Conservation (phyloP, 2,797 vertebrate species). For the Xerus rutilus region DNA sequence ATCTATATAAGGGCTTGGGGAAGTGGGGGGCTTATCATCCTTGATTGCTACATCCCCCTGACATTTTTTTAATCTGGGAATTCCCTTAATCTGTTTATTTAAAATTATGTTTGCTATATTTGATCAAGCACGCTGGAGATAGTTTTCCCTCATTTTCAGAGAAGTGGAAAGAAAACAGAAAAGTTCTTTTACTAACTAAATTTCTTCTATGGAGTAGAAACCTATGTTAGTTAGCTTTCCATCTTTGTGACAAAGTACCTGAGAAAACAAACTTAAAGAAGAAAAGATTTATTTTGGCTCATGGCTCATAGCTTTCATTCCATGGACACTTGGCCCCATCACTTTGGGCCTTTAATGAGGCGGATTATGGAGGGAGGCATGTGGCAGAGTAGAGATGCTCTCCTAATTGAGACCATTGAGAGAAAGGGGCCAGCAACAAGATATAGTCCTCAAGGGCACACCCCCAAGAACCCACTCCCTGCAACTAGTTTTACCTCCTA, state of each 20-base stretch:
- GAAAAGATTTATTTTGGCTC: neutral
- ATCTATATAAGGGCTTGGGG: neutral
- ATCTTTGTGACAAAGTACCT: neutral
- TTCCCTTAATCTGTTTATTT: conserved; percentile 31
- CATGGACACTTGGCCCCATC: neutral
- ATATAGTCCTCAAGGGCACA: no score
- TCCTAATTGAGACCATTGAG: no score
- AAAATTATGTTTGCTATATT: neutral
- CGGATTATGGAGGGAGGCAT: no score
- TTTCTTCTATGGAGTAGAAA: neutral
- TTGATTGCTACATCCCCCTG: neutral
- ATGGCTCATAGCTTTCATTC: neutral
- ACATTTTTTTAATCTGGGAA: neutral
- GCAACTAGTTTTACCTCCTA: no score
- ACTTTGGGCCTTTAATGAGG: no score
- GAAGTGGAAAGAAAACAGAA: neutral
- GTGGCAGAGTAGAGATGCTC: no score
- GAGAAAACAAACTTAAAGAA: neutral
- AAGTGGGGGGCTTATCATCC: neutral
- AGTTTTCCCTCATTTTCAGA: neutral
- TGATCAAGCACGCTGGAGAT: neutral
- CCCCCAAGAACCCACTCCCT: no score
- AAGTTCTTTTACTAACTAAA: neutral
- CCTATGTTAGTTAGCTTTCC: neutral
- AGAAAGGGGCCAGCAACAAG: no score